Evolutionary conservation across 2,797 vertebrate genomes (phyloP).

Genomic region (Aselliscus stoliczkanus): DNA sequence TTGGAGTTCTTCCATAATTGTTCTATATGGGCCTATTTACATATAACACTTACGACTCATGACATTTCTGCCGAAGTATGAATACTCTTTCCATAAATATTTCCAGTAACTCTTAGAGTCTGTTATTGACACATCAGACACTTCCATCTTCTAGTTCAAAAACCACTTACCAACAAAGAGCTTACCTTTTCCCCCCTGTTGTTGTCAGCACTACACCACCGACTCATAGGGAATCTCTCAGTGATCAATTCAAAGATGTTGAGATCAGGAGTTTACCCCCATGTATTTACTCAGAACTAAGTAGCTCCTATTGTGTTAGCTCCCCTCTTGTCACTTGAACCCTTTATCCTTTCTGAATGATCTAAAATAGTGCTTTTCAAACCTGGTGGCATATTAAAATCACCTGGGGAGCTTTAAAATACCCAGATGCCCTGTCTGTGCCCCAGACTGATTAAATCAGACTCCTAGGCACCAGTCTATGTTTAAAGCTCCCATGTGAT

Average conservation of each 20-base stretch:
- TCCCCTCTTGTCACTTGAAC: not conserved
- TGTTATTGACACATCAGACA: not conserved
- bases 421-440: not conserved
- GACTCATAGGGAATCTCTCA: not conserved
- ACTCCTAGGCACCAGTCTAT: not conserved
- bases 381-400: not conserved
- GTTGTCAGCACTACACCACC: not conserved
- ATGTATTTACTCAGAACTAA: not conserved
- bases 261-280: not conserved
- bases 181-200: not conserved
- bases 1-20: slow-evolving; percentile 40
- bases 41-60: slow-evolving; percentile 12
- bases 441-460: not conserved
- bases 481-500: not conserved
- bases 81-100: slow-evolving; percentile 10
- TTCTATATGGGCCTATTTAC: not conserved
- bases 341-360: not conserved
- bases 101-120: not conserved
- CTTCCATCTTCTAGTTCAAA: not conserved
- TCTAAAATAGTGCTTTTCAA: not conserved
- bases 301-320: not conserved
- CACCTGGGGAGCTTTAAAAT: not conserved
- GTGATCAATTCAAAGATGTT: not conserved
- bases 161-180: not conserved
- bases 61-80: slow-evolving; percentile 16